Percentiles rank a stretch among this genome's conserved stretches.
Conservation (phyloP, 2,113 vertebrate genomes). For the Pangasianodon hypophthalmus region DNA sequence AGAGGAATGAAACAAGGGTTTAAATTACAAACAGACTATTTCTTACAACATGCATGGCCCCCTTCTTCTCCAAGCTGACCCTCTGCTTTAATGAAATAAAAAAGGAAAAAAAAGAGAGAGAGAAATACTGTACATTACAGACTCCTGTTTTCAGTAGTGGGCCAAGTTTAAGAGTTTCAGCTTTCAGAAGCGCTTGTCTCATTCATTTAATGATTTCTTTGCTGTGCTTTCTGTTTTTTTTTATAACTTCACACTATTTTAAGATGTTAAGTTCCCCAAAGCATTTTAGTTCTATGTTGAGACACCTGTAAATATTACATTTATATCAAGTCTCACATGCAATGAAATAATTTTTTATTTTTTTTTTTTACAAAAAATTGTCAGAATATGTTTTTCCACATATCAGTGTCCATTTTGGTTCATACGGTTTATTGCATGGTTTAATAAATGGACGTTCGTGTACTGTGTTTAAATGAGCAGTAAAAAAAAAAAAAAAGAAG, state of each 20-base stretch:
- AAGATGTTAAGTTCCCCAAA: not conserved
- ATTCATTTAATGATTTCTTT: not conserved
- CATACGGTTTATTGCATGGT: not conserved
- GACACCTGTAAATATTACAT: not conserved
- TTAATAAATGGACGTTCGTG: conserved; percentile 24
- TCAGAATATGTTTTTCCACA: not conserved
- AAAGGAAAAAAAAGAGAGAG: not conserved
- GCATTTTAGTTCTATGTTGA: not conserved
- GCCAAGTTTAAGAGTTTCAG: not conserved
- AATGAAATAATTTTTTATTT: not conserved
- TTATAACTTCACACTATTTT: not conserved
- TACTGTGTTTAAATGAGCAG: conserved; percentile 62
- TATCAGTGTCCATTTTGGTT: not conserved
- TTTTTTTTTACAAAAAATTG: not conserved
- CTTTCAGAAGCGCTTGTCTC: not conserved
- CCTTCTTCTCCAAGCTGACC: not conserved
- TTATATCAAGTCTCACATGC: not conserved
- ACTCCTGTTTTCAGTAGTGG: not conserved
- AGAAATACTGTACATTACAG: not conserved
- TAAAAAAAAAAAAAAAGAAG: conserved; percentile 66
- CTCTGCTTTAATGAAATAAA: not conserved
- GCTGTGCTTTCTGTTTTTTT: not conserved
- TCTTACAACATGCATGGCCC: not conserved
- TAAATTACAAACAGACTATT: not conserved
- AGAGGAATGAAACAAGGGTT: not conserved